Evolutionary conservation across 2,797 vertebrate genomes (phyloP), one percentile per base, ranked within the genome.

Genomic region (Rousettus madagascariensis): DNA sequence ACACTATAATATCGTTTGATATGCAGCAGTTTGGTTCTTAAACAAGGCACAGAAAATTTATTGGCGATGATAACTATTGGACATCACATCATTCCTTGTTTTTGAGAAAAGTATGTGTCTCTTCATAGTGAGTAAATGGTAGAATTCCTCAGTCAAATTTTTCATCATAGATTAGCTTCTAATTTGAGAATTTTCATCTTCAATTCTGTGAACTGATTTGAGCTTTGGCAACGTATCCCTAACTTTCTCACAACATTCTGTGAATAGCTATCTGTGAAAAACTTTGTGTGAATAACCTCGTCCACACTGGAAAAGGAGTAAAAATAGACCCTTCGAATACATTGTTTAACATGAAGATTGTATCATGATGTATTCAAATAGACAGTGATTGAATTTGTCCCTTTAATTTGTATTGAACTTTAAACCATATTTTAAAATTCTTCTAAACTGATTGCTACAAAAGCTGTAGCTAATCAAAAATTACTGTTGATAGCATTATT

Each of bases 1-100:
- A 85, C 95, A 88, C 38, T 88, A 89, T 59, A 92, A 30, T 9
- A 68, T 19, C 79, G 12, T 8, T 92, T 96, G 83, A 91, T 92
- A 95, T 85, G 61, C 59, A 84, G 36, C 55, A 94, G 6, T 15
- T 78, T 75, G 36, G 28, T 55, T 87, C 84, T 38, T 82, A 36
- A 74, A 59, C n/a, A 46, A 97, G 59, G 1, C 4, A 28, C 41
- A 30, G 71, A 57, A 75, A 53, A 49, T 46, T 6, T 28, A 0
- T 33, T 26, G 86, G 51, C 61, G 51, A 8, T 96, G 59, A 75
- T 65, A 88, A 63, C 41, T 5, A 75, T 17, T 10, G 61, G 6
- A n/a, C 0, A 4, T 16, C 3, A 5, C 3, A 11, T 36, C 87
- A 16, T 91, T 86, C 6, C 26, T 59, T 96, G 22, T 1, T 96